phyloP scores from a whole-genome alignment of 2,113 vertebrate species.

The Podiceps cristatus region DNA sequence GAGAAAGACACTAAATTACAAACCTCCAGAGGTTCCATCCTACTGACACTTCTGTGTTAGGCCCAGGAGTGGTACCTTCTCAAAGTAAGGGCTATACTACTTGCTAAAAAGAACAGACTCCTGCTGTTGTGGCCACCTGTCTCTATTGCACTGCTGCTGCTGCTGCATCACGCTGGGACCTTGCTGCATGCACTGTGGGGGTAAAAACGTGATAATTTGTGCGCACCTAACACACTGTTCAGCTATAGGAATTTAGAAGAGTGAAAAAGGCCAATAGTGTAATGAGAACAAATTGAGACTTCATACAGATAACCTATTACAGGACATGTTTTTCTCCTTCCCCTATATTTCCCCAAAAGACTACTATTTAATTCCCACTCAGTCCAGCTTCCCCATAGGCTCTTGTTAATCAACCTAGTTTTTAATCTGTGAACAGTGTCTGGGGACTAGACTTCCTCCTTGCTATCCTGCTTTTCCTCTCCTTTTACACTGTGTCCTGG shows the following conservation, averaged over 20 bases:
- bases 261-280: background rate
- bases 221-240: background rate
- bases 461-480: background rate
- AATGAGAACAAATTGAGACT: background rate
- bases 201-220: background rate
- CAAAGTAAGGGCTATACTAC: background rate
- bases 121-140: background rate
- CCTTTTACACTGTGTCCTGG: background rate
- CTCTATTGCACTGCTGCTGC: background rate
- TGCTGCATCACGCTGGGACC: background rate
- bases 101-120: background rate
- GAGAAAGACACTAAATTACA: background rate
- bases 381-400: background rate
- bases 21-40: background rate
- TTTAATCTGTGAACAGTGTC: background rate
- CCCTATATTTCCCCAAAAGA: background rate
- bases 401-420: background rate
- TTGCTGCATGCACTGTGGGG: background rate
- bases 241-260: background rate
- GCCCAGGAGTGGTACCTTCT: background rate
- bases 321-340: background rate
- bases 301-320: background rate
- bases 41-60: background rate
- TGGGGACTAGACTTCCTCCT: background rate
- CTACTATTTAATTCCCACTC: background rate